phyloP scores from a whole-genome alignment of 2,797 vertebrate genomes.

The Eulemur coronatus region DNA sequence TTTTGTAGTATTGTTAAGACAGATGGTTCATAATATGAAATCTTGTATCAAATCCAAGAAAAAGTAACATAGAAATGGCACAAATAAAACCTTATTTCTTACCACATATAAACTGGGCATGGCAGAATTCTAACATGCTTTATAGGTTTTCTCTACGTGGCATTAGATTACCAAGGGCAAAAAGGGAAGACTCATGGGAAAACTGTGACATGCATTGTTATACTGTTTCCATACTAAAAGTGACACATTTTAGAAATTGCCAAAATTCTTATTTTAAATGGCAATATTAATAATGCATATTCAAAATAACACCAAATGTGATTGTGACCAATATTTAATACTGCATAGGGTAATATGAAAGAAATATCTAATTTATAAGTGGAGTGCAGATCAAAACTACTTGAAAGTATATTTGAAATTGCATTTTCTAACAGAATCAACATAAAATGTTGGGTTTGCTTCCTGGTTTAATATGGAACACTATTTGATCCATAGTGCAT shows the following conservation, averaged over 20 bases:
- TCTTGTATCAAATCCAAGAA: slow-evolving; percentile 8
- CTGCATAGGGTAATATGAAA: neutral
- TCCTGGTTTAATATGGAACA: neutral
- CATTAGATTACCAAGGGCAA: neutral
- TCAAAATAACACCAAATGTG: neutral
- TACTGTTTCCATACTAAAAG: neutral
- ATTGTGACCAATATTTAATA: slow-evolving; percentile 22
- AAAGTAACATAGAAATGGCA: neutral
- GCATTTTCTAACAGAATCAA: slow-evolving; percentile 46
- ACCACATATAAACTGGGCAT: neutral
- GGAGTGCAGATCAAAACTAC: neutral
- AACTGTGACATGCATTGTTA: neutral
- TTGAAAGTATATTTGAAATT: neutral
- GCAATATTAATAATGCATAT: neutral
- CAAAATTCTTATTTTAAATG: slow-evolving; percentile 13
- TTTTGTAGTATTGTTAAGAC: neutral
- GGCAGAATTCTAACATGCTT: neutral
- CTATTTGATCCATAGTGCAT: neutral
- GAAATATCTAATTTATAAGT: slow-evolving; percentile 4
- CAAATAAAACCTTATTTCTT: slow-evolving; percentile 26
- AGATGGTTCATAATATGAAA: slow-evolving; percentile 22
- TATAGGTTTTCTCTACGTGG: neutral
- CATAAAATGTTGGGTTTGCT: slow-evolving; percentile 9
- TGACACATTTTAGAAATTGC: slow-evolving; percentile 13
- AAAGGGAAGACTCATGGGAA: neutral